Evolutionary conservation across 2,113 vertebrate genomes (phyloP), one percentile per base, ranked within the genome.

Genomic region (Xiphophorus hellerii): DNA sequence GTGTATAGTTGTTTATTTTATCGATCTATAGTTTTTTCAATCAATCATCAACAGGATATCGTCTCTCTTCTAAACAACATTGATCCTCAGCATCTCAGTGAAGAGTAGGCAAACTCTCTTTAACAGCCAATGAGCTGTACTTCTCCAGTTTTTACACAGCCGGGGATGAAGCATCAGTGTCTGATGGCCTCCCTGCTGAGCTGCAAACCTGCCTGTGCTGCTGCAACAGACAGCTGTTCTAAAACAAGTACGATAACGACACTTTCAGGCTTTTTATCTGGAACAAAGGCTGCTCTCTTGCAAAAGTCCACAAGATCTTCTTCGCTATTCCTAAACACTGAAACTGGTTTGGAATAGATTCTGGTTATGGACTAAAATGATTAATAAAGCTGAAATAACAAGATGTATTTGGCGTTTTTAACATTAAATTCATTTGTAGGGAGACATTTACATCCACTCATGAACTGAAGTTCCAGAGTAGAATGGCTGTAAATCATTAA

Each of bases 31-130:
- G 44, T 69, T 54, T 14, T 30, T 33, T 58, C 11, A 33, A 20
- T 69, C 58, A 58, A 33, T n/a, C 68, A 54, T 61, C 22, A 30
- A 60, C n/a, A 73, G 73, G 42, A 73, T 65, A 78, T 77, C 30
- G 33, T 37, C 66, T 78, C n/a, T 15, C 63, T 68, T 80, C 60
- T 66, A 22, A 60, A n/a, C 63, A 54, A 42, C 65, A 66, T 60
- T 84, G 78, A 84, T 75, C 30, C 25, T 12, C 62, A 85, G 20
- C 67, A 58, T 76, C 69, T 76, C 60, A 33, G 67, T 44, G 58
- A 68, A 70, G 51, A 84, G 48, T 12, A 44, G 62, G 37, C 61
- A 61, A 71, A 66, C 69, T 60, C 31, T 7, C 15, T 71, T 27
- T 66, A 73, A 37, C 48, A 76, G 44, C 27, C 60, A 60, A 58